Base-by-base conservation (phyloP, 2,888 invertebrate genomes). In the Petrophora chlorosata region DNA sequence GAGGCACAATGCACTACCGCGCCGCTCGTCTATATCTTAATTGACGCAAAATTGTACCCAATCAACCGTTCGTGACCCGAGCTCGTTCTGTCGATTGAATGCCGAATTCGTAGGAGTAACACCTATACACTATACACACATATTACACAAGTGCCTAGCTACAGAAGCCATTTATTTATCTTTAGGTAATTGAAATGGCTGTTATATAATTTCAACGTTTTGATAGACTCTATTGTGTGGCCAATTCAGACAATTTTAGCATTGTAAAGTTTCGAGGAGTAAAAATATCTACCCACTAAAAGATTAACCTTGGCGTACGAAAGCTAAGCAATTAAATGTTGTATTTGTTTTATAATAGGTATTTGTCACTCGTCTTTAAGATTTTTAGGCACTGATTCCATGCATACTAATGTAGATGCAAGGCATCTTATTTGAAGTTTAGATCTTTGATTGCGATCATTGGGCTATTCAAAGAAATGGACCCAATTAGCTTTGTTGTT, bases 1-100 rank as follows among this genome's bases (percentile, higher is more conserved):
- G 76, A 75, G 65, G 63, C 72, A 71, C 70, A 78, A 72, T 72
- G 68, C 71, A 71, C 72, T 67, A 71, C 64, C 73, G 66, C 74
- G 66, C 74, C 67, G 67, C 66, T 71, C 70, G 36, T 47, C 59
- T 54, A 61, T 59, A 59, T 63, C 69, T 75, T 85, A 86, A 87
- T 85, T 85, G 86, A 85, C 82, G 83, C 83, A 75, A 85, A 87
- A 86, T 86, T 85, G 86, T 78, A 79, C 77, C 73, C 86, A 87
- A 87, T 87, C 82, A 81, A 77, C 71, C 62, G 73, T 70, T 68
- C 67, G 59, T 73, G 76, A 78, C 73, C 72, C 63, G 45, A 45
- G 50, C 28, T 44, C 57, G 61, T 65, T 65, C 66, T 59, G 67
- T 58, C 72, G 68, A 75, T 67, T 67, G 67, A 65, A 65, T 57